phyloP scores from a whole-genome alignment of 2,113 vertebrate species.

The Pyrgilauda ruficollis region DNA sequence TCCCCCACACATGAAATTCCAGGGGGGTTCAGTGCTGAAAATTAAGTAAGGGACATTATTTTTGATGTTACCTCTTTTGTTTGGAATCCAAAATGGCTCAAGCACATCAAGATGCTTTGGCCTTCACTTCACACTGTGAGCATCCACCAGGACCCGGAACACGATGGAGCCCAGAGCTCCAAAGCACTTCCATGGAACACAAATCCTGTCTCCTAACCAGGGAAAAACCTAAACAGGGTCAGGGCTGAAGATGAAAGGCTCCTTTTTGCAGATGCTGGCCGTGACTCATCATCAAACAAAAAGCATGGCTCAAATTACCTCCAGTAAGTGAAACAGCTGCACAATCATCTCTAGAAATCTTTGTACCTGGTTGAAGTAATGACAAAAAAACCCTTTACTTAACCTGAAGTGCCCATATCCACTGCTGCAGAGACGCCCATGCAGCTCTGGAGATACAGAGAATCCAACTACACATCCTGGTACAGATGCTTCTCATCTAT shows the following conservation, averaged over 20 bases:
- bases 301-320: neutral
- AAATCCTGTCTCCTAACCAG: neutral
- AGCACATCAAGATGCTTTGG: neutral
- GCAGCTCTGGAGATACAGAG: neutral
- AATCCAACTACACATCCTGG: rapidly evolving
- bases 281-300: neutral
- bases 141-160: neutral
- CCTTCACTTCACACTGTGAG: neutral
- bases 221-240: neutral
- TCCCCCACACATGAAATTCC: neutral
- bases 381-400: neutral
- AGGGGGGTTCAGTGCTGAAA: neutral
- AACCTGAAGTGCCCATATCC: neutral
- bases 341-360: neutral
- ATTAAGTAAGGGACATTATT: neutral
- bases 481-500: neutral
- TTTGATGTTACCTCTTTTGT: neutral
- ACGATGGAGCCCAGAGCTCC: neutral
- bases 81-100: neutral
- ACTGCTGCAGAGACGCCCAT: neutral
- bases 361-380: neutral
- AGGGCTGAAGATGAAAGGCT: slow-evolving; percentile 22
- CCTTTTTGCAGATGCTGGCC: neutral
- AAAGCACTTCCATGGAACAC: neutral
- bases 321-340: neutral